Conservation (phyloP, 2,797 vertebrate genomes). For the Dendrocincla fuliginosa region DNA sequence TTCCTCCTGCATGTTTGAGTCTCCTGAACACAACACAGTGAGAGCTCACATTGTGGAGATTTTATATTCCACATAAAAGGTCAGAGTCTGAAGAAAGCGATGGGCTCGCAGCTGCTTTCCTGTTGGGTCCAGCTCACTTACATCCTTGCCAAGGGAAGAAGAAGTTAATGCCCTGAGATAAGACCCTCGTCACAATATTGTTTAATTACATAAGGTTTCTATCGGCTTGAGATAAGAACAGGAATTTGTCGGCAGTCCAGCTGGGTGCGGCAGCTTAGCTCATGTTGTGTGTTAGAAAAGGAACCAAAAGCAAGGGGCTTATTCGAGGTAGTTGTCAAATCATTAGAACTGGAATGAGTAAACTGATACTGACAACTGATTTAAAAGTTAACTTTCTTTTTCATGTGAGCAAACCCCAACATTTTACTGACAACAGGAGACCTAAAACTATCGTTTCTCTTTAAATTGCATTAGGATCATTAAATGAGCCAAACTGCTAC, state of each 20-base stretch:
- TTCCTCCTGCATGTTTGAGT: neutral
- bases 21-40: neutral
- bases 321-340: slow-evolving; percentile 1
- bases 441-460: neutral
- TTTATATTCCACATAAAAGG: neutral
- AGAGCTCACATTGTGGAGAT: neutral
- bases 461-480: neutral
- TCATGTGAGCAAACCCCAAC: neutral
- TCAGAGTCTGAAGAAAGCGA: neutral
- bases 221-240: slow-evolving; percentile 63
- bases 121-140: neutral
- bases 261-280: slow-evolving; percentile 64
- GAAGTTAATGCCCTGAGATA: slow-evolving; percentile 58
- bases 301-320: slow-evolving; percentile 20
- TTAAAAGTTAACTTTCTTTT: neutral
- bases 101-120: neutral
- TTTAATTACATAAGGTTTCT: slow-evolving; percentile 62
- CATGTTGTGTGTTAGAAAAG: slow-evolving; percentile 27
- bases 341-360: neutral
- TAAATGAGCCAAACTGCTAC: neutral
- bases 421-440: neutral
- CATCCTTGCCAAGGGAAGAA: slow-evolving; percentile 59
- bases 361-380: neutral
- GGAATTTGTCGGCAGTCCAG: slow-evolving; percentile 66
- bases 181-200: slow-evolving; percentile 62